A percentile compares a stretch with the other conserved stretches of the same genome.
Conservation (phyloP, 2,888 invertebrate genomes). For the Steinernema scapterisci region DNA sequence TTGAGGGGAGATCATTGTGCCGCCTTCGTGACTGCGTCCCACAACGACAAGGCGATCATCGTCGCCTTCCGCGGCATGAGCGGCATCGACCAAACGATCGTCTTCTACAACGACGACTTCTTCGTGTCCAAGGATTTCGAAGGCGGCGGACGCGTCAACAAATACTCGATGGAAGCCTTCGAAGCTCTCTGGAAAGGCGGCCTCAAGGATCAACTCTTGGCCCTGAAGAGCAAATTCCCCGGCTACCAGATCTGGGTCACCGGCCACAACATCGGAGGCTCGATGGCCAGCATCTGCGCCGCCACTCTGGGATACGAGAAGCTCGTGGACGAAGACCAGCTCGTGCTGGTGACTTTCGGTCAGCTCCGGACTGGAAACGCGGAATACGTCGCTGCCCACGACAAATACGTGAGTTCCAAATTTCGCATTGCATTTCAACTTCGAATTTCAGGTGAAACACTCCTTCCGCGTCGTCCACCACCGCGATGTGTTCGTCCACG, state of each 20-base stretch:
- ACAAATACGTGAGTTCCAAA: neutral
- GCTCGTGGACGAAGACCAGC: neutral
- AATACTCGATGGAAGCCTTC: constrained; percentile 60
- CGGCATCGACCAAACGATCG: constrained; percentile 36
- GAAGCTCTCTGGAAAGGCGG: constrained; percentile 54
- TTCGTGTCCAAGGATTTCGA: constrained; percentile 1
- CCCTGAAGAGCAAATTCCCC: constrained; percentile 47
- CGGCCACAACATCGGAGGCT: constrained; percentile 35
- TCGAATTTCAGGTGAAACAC: constrained; percentile 42
- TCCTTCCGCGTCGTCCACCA: constrained; percentile 52
- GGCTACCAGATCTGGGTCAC: constrained; percentile 52
- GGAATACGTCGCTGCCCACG: constrained; percentile 41
- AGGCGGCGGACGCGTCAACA: constrained; percentile 51
- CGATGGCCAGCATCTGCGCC: constrained; percentile 4
- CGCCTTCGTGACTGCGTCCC: constrained; percentile 49
- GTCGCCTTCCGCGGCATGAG: constrained; percentile 49
- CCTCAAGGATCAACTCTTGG: constrained; percentile 48
- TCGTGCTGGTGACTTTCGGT: constrained; percentile 57
- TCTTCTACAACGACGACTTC: constrained; percentile 20
- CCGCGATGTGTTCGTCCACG: constrained; percentile 53
- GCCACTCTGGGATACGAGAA: neutral
- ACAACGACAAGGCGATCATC: constrained; percentile 49
- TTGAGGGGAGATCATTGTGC: constrained; percentile 44
- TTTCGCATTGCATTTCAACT: neutral
- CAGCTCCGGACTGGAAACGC: constrained; percentile 58